phyloP scores from a whole-genome alignment of 2,888 invertebrate genomes.

The Agrenia bidenticulata region DNA sequence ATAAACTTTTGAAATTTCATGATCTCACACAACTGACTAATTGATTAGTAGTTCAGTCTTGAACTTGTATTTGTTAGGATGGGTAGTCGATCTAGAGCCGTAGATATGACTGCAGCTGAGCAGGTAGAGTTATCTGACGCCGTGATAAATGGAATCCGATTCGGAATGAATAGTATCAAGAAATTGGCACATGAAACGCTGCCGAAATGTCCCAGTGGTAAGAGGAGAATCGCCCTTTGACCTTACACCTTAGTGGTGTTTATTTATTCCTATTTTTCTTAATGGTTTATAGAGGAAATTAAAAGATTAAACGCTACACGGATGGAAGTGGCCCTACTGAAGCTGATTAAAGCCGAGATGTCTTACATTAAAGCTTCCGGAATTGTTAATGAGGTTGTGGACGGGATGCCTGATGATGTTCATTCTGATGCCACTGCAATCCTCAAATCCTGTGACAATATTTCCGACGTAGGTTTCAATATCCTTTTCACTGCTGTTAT shows the following conservation, averaged over 20 bases:
- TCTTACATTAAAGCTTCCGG: slow-evolving; percentile 11
- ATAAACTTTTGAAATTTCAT: no score
- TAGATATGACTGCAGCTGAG: neutral
- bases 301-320: neutral
- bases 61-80: no score
- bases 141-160: slow-evolving; percentile 19
- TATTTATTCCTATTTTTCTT: no score
- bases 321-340: slow-evolving; percentile 16
- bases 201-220: slow-evolving; percentile 17
- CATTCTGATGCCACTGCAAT: neutral
- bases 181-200: slow-evolving; percentile 25
- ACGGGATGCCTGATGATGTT: slow-evolving; percentile 12
- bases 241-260: no score
- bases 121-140: slow-evolving; percentile 18
- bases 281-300: neutral
- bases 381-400: slow-evolving; percentile 26
- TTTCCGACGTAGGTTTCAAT: neutral
- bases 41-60: no score
- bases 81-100: no score
- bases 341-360: slow-evolving; percentile 27
- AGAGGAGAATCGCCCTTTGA: no score
- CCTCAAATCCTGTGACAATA: neutral
- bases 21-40: no score
- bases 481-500: no score
- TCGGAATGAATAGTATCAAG: slow-evolving; percentile 23